These are phyloP conservation scores for Sebastolobus alascanus DNA, from an alignment of 2,797 vertebrate genomes.

Conservation along the genomic window DNA sequence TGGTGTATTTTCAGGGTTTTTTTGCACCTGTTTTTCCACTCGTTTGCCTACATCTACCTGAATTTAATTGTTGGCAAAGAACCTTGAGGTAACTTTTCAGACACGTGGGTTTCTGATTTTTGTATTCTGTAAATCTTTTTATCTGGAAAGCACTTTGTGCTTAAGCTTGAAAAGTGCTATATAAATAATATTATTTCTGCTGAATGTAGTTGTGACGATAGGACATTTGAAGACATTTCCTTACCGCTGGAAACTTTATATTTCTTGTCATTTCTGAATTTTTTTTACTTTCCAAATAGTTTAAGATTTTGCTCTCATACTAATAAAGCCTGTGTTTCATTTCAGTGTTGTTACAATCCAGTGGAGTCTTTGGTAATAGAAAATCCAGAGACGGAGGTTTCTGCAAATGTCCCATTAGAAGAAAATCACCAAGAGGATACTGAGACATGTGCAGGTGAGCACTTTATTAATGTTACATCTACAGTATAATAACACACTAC, in stretches of 20 bases:
- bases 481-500: neutral
- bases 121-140: no score
- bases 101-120: no score
- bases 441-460: constrained; percentile 24
- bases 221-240: neutral
- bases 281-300: neutral
- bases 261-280: neutral
- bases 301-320: neutral
- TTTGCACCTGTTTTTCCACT: neutral
- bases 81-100: no score
- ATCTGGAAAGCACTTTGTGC: no score
- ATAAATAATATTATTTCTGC: neutral
- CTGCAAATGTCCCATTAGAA: neutral
- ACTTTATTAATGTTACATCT: neutral
- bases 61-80: neutral
- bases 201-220: neutral
- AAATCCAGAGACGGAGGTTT: neutral
- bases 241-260: neutral
- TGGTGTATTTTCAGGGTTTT: neutral
- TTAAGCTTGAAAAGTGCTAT: neutral
- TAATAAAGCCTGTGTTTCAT: neutral
- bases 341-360: constrained; percentile 12
- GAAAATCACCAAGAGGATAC: constrained; percentile 16
- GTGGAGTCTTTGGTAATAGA: constrained; percentile 1
- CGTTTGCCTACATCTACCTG: neutral